Conservation (phyloP, 2,113 vertebrate genomes). For the Elaphurus davidianus region DNA sequence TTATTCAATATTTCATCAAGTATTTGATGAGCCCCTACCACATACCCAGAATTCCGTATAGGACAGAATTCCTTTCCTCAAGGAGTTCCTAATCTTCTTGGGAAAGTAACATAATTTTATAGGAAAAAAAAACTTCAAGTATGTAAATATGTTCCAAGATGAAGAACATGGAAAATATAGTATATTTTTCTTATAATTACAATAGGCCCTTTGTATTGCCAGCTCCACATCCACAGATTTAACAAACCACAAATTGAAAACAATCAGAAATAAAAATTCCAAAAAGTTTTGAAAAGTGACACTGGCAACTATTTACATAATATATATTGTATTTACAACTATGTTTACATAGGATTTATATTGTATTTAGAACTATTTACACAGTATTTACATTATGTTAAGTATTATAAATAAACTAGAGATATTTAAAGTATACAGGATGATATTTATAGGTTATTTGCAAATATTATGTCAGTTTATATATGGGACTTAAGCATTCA, state of each 20-base stretch:
- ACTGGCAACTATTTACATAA: not conserved
- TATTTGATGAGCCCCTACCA: not conserved
- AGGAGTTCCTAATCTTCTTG: not conserved
- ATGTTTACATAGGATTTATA: not conserved
- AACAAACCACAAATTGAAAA: not conserved
- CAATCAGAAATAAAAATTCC: not conserved
- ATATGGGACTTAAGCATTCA: not conserved
- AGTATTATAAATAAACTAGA: not conserved
- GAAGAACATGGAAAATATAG: not conserved
- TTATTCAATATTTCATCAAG: not conserved
- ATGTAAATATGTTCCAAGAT: not conserved
- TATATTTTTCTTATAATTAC: not conserved
- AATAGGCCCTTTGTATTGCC: not conserved
- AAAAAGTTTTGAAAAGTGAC: not conserved
- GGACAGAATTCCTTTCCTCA: not conserved
- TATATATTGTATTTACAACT: not conserved
- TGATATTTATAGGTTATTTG: not conserved
- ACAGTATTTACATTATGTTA: not conserved
- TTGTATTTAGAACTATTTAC: not conserved
- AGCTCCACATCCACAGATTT: not conserved
- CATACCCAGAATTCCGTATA: not conserved
- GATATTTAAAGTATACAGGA: not conserved
- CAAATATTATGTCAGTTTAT: not conserved
- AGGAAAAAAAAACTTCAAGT: not conserved
- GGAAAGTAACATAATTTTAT: not conserved